Evolutionary conservation across 2,113 vertebrate species (phyloP).

Genomic region (Ptyas mucosa): DNA sequence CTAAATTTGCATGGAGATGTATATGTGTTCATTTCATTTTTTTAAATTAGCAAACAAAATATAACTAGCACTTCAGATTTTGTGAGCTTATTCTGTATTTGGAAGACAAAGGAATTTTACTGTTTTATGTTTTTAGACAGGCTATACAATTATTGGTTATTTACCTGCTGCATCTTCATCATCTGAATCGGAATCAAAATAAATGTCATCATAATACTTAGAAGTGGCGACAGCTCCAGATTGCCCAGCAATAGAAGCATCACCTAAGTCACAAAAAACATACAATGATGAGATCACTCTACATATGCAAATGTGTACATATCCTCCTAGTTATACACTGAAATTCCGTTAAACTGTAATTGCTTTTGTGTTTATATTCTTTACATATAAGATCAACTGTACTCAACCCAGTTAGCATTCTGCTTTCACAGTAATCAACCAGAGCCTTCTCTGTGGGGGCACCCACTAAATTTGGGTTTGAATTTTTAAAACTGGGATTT

Average conservation of each 20-base stretch:
- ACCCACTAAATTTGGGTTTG: too few relatives aligned
- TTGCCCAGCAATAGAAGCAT: conserved; percentile 53
- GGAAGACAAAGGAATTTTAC: background rate
- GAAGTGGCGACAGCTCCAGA: conserved; percentile 38
- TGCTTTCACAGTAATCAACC: background rate
- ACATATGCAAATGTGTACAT: background rate
- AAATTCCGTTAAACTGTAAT: background rate
- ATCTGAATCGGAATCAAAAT: conserved; percentile 93
- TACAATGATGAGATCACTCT: background rate
- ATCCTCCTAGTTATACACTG: background rate
- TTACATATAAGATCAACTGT: background rate
- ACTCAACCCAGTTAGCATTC: background rate
- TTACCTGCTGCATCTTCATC: conserved; percentile 79
- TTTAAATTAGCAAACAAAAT: background rate
- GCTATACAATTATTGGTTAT: background rate
- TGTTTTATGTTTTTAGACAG: background rate
- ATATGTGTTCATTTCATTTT: background rate
- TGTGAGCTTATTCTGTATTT: background rate
- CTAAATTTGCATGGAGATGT: background rate
- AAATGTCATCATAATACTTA: conserved; percentile 84
- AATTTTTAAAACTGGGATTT: too few relatives aligned
- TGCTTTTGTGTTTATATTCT: background rate
- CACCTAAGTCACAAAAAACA: conserved; percentile 55
- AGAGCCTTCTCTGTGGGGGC: too few relatives aligned
- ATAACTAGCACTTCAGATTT: background rate